Conservation (phyloP, 2,797 vertebrate genomes). For the Mormyrus hasselquistii region DNA sequence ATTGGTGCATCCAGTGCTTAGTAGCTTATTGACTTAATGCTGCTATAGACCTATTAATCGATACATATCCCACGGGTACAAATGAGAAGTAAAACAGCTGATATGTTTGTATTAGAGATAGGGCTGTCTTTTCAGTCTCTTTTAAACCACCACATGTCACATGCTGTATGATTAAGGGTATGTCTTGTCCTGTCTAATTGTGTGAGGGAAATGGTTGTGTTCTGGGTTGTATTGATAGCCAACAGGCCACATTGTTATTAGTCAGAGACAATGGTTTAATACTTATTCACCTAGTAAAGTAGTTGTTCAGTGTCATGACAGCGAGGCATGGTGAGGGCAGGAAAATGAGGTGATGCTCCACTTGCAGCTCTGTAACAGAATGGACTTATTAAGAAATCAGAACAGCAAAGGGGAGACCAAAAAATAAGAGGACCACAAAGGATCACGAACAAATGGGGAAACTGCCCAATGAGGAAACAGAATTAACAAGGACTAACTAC, state of each 20-base stretch:
- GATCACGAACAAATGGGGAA: background rate
- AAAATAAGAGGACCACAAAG: background rate
- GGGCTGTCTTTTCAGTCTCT: background rate
- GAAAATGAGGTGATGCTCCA: background rate
- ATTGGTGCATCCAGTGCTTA: background rate
- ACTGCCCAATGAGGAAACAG: background rate
- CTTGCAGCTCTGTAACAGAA: background rate
- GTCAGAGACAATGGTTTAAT: background rate
- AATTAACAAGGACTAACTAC: background rate
- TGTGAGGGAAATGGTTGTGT: background rate
- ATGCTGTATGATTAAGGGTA: background rate
- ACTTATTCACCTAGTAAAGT: background rate
- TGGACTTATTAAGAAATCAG: background rate
- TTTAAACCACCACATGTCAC: background rate
- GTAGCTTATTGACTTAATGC: slow-evolving; percentile 19
- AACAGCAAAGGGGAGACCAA: background rate
- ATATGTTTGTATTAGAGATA: slow-evolving; percentile 9
- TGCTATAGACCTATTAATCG: slow-evolving; percentile 8
- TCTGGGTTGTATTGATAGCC: background rate
- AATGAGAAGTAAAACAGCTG: background rate
- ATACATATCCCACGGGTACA: background rate
- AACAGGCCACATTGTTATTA: background rate
- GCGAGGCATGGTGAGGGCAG: background rate
- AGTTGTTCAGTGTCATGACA: background rate
- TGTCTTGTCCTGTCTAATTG: background rate